Evolutionary conservation across 2,888 invertebrate species (phyloP).

Genomic region (Meiosimyza decipiens): DNA sequence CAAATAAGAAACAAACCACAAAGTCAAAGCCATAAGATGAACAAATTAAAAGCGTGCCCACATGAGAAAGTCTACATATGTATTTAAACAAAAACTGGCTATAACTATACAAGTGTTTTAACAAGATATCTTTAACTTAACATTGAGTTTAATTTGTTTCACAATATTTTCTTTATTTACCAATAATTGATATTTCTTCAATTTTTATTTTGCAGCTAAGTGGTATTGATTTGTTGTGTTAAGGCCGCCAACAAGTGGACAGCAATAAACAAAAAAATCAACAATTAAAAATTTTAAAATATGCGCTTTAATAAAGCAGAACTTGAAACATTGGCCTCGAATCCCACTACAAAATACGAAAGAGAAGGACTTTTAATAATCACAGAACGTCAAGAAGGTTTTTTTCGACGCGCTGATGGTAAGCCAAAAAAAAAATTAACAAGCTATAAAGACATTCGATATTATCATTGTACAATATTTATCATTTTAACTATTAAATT

Average conservation of each 20-base stretch:
- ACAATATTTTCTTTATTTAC: not conserved
- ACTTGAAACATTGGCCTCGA: conserved; percentile 84
- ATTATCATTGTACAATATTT: too few species aligned
- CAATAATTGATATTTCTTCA: not conserved
- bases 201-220: not conserved
- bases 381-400: conserved; percentile 89
- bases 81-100: too few species aligned
- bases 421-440: conserved; percentile 45
- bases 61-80: too few species aligned
- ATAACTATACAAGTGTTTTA: too few species aligned
- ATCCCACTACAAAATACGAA: conserved; percentile 89
- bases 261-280: not conserved
- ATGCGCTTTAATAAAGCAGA: conserved; percentile 96
- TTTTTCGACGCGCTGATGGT: conserved; percentile 94
- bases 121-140: too few species aligned
- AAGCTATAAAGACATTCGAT: not conserved
- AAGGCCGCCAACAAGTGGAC: conserved; percentile 6
- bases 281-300: conserved; percentile 46
- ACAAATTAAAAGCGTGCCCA: too few species aligned
- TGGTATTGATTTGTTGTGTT: not conserved
- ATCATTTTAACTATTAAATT: too few species aligned
- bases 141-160: too few species aligned
- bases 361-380: conserved; percentile 89
- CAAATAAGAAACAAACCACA: too few species aligned
- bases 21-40: too few species aligned